These are phyloP conservation scores for Propsilocerus akamusi DNA, from an alignment of 1,140 invertebrate genomes.

Conservation along the genomic window DNA sequence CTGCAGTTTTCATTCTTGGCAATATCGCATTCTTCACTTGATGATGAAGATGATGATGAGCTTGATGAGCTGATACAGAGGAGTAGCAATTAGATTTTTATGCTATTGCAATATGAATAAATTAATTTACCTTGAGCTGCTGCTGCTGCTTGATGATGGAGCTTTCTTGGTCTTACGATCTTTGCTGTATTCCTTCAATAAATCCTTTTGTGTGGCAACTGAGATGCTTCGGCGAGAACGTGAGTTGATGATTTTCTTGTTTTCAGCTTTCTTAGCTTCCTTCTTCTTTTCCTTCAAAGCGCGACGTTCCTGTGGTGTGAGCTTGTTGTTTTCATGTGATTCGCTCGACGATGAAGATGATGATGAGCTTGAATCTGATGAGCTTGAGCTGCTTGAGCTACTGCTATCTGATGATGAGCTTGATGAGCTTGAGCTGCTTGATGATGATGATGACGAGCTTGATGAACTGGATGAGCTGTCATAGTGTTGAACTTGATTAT, in stretches of 20 bases:
- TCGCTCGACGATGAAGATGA: constrained; percentile 1
- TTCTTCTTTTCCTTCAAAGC: not conserved
- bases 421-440: not conserved
- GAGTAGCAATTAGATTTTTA: not conserved
- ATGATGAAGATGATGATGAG: not conserved
- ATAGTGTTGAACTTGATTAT: not conserved
- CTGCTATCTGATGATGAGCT: not conserved
- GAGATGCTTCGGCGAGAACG: no score
- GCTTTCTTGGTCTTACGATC: no score
- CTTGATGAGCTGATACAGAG: not conserved
- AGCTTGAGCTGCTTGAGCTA: not conserved
- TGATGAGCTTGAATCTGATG: not conserved
- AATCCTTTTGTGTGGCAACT: no score
- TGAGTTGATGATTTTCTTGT: not conserved
- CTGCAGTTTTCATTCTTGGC: no score
- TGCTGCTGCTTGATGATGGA: not conserved
- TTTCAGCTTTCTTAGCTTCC: not conserved
- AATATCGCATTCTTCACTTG: not conserved
- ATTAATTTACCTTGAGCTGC: constrained; percentile 1
- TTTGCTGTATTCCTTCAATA: no score
- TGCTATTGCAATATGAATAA: not conserved
- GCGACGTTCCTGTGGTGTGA: not conserved
- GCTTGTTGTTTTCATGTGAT: not conserved
- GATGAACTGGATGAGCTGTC: constrained; percentile 14
- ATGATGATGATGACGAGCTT: constrained; percentile 9